Evolutionary conservation across 2,113 vertebrate genomes (phyloP).

Genomic region (Cathartes aura): DNA sequence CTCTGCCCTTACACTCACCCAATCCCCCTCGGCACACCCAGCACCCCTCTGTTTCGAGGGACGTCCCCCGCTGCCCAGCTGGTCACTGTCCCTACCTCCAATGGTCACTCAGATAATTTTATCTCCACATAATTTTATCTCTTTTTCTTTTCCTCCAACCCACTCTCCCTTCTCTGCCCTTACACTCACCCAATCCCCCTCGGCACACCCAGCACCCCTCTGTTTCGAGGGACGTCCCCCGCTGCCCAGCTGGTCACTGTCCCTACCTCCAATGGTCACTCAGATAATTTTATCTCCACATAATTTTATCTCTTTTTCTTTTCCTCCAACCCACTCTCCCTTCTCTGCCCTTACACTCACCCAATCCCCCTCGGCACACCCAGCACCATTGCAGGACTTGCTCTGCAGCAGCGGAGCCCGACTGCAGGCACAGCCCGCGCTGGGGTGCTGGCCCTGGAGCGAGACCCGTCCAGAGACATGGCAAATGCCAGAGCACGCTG

Average conservation of each 20-base stretch:
- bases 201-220: too few relatives aligned
- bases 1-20: background rate
- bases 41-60: background rate
- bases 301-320: background rate
- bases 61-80: too few relatives aligned
- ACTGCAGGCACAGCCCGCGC: background rate
- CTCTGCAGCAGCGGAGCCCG: background rate
- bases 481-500: rapidly evolving
- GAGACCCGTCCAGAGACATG: background rate
- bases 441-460: background rate
- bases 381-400: background rate
- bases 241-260: background rate
- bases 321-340: background rate
- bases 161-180: too few relatives aligned
- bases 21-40: background rate
- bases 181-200: too few relatives aligned
- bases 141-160: too few relatives aligned
- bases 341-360: background rate
- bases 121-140: too few relatives aligned
- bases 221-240: rapidly evolving
- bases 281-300: background rate
- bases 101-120: too few relatives aligned
- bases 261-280: background rate
- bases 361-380: background rate
- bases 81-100: too few relatives aligned